Evolutionary conservation across 2,797 vertebrate species (phyloP), one percentile per base, ranked within the genome.

Genomic region (Xerus rutilus): DNA sequence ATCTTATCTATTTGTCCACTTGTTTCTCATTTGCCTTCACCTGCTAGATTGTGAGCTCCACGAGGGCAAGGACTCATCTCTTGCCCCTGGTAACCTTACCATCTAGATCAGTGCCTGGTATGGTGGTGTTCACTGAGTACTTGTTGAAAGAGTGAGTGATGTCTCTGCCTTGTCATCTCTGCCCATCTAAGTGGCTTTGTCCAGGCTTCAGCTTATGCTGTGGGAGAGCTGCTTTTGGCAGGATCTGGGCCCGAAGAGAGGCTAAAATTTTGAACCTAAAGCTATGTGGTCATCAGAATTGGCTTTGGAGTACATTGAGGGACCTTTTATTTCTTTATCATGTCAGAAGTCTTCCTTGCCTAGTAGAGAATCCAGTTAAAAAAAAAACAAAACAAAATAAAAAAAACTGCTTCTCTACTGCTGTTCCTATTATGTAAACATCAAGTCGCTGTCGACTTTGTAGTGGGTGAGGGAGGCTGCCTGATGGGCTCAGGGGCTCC

Each of bases 211-310:
- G 32, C 28, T 74, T 74, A 25, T 47, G 2, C 32, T 77, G 2
- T 77, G 21, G 49, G 12, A 76, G 39, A 87, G 52, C 35, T 18
- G 76, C 54, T 88, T 18, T 86, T 52, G 32, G 65, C 52, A 57
- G 13, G 5, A 6, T 8, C 0, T 45, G 54, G 39, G 52, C 28
- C 54, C 15, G 32, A 76, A 5, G 30, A 59, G 12, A 65, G 59
- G 45, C n/a, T 49, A 1, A 91, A 45, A 28, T 88, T 85, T 90
- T 76, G 43, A 86, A 70, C 76, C 32, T 79, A 78, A 92, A 92
- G 52, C 73, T 17, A 0, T 32, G 47, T 84, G 70, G 35, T 74
- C 17, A 23, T 70, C 65, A 91, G 18, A 82, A 65, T 86, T 64
- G 70, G 4, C 54, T 70, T 82, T 82, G 74, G 23, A 89, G 76